Evolutionary conservation across 1,140 invertebrate species (phyloP).

Genomic region (Philotrypesis tridentata): DNA sequence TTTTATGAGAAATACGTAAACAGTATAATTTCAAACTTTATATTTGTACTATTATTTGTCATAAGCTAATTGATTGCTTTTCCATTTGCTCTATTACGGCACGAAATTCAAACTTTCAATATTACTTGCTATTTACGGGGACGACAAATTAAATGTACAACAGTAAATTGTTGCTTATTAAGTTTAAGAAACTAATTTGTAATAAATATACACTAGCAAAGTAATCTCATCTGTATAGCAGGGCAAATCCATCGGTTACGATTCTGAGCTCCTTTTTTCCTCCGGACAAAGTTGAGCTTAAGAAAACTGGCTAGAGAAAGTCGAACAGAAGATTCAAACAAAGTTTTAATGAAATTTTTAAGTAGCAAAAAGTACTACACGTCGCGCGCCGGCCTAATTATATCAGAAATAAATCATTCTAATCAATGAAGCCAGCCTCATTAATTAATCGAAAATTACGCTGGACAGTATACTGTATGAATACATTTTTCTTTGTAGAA

Average conservation of each 20-base stretch:
- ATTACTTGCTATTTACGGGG: too few relatives aligned
- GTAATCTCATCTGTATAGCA: background rate
- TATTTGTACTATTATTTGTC: too few relatives aligned
- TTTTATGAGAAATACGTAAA: too few relatives aligned
- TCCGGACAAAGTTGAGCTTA: conserved; percentile 4
- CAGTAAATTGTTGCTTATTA: too few relatives aligned
- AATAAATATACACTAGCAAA: background rate
- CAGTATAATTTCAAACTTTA: too few relatives aligned
- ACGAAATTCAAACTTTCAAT: too few relatives aligned
- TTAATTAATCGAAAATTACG: background rate
- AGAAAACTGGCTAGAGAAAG: background rate
- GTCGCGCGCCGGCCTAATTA: background rate
- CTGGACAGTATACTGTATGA: too few relatives aligned
- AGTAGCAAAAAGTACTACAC: conserved; percentile 12
- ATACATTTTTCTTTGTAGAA: too few relatives aligned
- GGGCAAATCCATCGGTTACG: background rate
- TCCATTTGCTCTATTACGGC: too few relatives aligned
- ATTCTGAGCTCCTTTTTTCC: background rate
- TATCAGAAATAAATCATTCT: background rate
- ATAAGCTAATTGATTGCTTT: too few relatives aligned
- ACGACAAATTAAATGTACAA: too few relatives aligned
- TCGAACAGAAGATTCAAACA: background rate
- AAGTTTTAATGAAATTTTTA: conserved; percentile 44
- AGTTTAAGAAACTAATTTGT: background rate
- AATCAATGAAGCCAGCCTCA: background rate